Base-by-base conservation (phyloP, 2,797 vertebrate genomes). In the Zalophus californianus region DNA sequence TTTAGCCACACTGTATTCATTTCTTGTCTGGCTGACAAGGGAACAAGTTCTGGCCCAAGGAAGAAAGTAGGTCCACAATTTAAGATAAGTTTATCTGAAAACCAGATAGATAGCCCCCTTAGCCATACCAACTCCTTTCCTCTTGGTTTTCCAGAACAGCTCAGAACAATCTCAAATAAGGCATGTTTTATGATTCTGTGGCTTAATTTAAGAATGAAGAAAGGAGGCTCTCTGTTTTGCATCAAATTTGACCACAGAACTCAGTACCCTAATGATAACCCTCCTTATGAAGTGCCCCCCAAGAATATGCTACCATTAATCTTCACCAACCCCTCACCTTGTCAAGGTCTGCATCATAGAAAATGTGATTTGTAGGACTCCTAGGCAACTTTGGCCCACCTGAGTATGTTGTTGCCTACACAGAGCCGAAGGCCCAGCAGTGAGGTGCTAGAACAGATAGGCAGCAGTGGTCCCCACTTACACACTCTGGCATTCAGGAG, bases 31-130 rank as follows among this genome's bases (percentile, higher is more conserved):
- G 15, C 72, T 87, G 25, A 38, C 73, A 90, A 64, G 23, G 3
- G 1, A 88, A 58, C 12, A 64, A 50, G 16, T 75, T 88, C 44
- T 96, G 90, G n/a, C 77, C 54, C 18, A 35, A 60, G 5, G 48
- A 66, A 77, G 68, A 93, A 96, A 91, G 35, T 50, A 41, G 3
- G 66, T 56, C 62, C 48, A 44, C 88, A 68, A 72, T 35, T 84
- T 77, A 75, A 62, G 78, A 64, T 50, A 32, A 25, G 38, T 87
- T 80, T 88, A 60, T 27, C 60, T 87, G 91, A 93, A 95, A 92
- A 70, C 66, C 56, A 93, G 27, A 79, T 21, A n/a, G 5, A 44
- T 50, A 93, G 21, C 23, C 62, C 38, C n/a, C 66, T 94, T 44
- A 83, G 38, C 50, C 54, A 29, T 32, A 41, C 23, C 27, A 52